Conservation (phyloP, 2,888 invertebrate genomes). For the Hipparchia sbordonii region DNA sequence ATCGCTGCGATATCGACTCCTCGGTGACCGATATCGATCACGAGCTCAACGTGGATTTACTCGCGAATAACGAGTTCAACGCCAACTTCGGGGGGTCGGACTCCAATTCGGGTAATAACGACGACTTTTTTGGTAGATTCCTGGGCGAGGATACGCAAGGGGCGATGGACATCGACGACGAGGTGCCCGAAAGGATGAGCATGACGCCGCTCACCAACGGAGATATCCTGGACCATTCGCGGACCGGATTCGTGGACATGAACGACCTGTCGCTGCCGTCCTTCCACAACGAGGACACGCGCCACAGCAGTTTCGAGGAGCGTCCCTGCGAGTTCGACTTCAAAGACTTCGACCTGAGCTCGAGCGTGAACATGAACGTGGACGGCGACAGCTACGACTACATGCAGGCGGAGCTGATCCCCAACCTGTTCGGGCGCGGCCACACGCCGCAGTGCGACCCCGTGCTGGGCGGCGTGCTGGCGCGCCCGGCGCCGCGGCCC, state of each 20-base stretch:
- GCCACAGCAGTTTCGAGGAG: slow-evolving; percentile 57
- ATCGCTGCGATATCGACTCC: slow-evolving; percentile 51
- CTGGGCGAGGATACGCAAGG: slow-evolving; percentile 52
- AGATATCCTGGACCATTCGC: slow-evolving; percentile 68
- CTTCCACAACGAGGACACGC: slow-evolving; percentile 68
- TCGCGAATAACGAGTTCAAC: slow-evolving; percentile 53
- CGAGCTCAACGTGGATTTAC: slow-evolving; percentile 50
- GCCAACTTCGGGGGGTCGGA: slow-evolving; percentile 63
- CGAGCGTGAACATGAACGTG: slow-evolving; percentile 80
- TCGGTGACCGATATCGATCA: slow-evolving; percentile 57
- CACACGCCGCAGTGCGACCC: slow-evolving; percentile 86
- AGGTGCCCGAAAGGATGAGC: slow-evolving; percentile 64
- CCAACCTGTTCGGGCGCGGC: slow-evolving; percentile 75
- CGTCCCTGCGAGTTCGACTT: slow-evolving; percentile 77
- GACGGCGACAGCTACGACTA: slow-evolving; percentile 79
- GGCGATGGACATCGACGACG: slow-evolving; percentile 52
- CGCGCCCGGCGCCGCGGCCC: slow-evolving; percentile 84
- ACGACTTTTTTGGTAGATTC: slow-evolving; percentile 70
- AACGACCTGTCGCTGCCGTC: slow-evolving; percentile 74
- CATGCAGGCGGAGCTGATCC: slow-evolving; percentile 73
- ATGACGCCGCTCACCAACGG: slow-evolving; percentile 70
- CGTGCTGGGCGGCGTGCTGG: slow-evolving; percentile 85
- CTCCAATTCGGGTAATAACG: slow-evolving; percentile 61
- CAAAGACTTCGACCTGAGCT: slow-evolving; percentile 85
- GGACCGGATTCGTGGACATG: slow-evolving; percentile 73